These are phyloP conservation scores for Pituophis catenifer DNA, from an alignment of 2,113 vertebrate species.

Conservation along the genomic window DNA sequence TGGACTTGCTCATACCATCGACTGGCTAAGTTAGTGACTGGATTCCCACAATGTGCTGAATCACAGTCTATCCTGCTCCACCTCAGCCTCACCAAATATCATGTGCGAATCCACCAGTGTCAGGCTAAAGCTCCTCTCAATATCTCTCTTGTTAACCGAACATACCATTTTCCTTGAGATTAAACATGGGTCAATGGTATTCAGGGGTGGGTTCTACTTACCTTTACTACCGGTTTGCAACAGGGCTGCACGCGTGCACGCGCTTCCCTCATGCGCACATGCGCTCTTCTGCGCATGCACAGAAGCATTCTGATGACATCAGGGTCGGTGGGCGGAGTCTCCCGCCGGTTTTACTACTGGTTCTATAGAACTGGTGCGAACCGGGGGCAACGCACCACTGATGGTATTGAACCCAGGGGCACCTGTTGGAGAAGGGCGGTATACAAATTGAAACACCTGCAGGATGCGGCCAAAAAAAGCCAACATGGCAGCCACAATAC, in stretches of 20 bases:
- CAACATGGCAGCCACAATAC: background rate
- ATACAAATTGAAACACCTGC: too few relatives aligned
- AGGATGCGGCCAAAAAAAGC: background rate
- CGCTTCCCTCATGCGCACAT: too few relatives aligned
- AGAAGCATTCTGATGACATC: too few relatives aligned
- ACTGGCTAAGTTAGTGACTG: background rate
- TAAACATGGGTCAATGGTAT: background rate
- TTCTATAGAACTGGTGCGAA: too few relatives aligned
- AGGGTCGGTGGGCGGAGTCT: too few relatives aligned
- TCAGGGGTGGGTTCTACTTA: background rate
- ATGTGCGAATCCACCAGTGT: background rate
- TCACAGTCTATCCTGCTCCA: background rate
- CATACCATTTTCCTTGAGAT: background rate
- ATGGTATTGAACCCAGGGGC: background rate
- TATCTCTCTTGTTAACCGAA: background rate
- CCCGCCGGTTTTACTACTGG: too few relatives aligned
- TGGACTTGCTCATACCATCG: background rate
- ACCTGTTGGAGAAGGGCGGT: too few relatives aligned
- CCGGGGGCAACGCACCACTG: too few relatives aligned
- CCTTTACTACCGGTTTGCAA: too few relatives aligned
- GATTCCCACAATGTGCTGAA: background rate
- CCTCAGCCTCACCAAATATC: background rate
- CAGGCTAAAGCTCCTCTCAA: background rate
- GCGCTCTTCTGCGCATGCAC: too few relatives aligned
- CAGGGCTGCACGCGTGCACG: rapidly evolving